Conservation (phyloP, 2,113 vertebrate species). For the Diphyllodes magnificus region DNA sequence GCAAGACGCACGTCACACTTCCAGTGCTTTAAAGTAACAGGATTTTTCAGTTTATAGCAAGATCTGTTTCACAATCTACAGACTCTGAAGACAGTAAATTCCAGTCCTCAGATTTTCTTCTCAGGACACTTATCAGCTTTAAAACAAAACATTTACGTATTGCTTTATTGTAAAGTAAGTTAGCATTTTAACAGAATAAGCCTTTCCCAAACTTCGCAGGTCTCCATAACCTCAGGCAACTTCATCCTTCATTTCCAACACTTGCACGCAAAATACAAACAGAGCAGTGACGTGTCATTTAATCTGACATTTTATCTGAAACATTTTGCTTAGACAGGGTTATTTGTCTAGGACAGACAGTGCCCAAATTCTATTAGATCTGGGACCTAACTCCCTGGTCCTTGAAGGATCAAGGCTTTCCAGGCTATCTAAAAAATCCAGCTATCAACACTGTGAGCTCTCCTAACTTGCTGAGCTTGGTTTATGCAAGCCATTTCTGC, state of each 20-base stretch:
- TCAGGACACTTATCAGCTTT: background rate
- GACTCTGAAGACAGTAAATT: background rate
- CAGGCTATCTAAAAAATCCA: background rate
- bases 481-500: background rate
- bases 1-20: background rate
- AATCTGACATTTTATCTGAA: background rate
- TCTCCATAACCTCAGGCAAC: background rate
- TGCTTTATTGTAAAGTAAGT: background rate
- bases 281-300: background rate
- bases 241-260: background rate
- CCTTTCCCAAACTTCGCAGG: background rate
- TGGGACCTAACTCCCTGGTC: background rate
- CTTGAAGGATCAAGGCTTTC: background rate
- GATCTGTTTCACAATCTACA: background rate
- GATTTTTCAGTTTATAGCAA: background rate
- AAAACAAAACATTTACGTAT: background rate
- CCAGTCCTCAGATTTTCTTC: background rate
- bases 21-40: background rate
- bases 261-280: background rate
- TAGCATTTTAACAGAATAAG: background rate
- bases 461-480: background rate
- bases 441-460: background rate
- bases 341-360: background rate
- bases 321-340: background rate
- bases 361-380: background rate